Conservation (phyloP, 2,113 vertebrate genomes). For the Bufo bufo region DNA sequence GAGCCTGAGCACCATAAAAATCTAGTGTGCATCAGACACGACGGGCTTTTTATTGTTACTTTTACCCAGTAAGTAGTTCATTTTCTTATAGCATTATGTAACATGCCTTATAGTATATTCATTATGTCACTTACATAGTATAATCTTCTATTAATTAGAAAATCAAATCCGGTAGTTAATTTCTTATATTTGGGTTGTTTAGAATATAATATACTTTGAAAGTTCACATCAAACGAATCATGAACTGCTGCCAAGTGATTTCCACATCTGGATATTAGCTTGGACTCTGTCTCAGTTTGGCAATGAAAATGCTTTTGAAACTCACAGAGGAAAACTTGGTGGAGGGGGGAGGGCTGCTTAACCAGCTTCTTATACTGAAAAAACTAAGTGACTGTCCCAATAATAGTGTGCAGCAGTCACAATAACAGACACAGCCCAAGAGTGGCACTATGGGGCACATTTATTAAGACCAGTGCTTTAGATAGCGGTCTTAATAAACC, state of each 20-base stretch:
- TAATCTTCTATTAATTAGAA: not conserved
- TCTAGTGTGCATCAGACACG: too few species aligned
- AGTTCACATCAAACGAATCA: constrained; percentile 25
- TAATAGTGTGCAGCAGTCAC: not conserved
- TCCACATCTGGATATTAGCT: constrained; percentile 46
- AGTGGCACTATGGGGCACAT: too few species aligned
- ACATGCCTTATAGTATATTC: too few species aligned
- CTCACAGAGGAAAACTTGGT: not conserved
- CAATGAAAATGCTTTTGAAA: constrained; percentile 13
- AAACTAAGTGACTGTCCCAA: constrained; percentile 34
- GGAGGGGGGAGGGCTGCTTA: not conserved
- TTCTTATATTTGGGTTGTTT: not conserved
- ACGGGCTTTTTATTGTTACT: not conserved
- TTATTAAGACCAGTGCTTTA: too few species aligned
- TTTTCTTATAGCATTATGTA: not conserved
- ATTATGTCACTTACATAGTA: not conserved
- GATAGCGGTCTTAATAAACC: too few species aligned
- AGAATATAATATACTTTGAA: constrained; percentile 9
- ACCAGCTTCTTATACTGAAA: not conserved
- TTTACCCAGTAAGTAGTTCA: not conserved
- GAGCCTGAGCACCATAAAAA: not conserved
- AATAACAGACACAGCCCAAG: too few species aligned
- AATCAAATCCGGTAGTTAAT: not conserved
- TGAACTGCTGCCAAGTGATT: constrained; percentile 34
- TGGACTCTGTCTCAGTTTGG: constrained; percentile 42